A percentile compares a stretch with the other conserved stretches of the same genome.
phyloP scores from a whole-genome alignment of 2,113 vertebrate species.

The Choloepus hoffmanni region DNA sequence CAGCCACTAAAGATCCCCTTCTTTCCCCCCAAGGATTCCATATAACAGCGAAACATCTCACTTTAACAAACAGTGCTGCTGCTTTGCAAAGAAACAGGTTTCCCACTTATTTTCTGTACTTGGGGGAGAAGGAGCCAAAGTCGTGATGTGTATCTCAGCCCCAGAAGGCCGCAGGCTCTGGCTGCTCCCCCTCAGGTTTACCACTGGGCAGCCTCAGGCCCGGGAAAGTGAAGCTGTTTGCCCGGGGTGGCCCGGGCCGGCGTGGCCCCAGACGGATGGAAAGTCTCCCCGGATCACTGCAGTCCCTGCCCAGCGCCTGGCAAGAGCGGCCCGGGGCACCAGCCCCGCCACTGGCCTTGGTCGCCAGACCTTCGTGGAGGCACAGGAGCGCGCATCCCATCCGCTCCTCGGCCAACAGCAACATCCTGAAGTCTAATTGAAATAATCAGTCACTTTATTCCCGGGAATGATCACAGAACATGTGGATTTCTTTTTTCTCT shows the following conservation, averaged over 20 bases:
- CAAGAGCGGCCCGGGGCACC: accelerated
- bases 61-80: not conserved
- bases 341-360: not conserved
- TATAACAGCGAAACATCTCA: not conserved
- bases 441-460: not conserved
- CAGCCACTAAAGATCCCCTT: not conserved
- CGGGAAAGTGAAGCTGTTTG: not conserved
- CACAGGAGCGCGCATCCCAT: too few species aligned
- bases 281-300: not conserved
- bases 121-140: not conserved
- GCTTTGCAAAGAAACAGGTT: not conserved
- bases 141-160: not conserved
- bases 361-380: not conserved
- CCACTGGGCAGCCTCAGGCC: not conserved
- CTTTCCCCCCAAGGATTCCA: not conserved
- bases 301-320: not conserved
- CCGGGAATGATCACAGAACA: accelerated
- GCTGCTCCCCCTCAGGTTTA: not conserved
- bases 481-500: not conserved
- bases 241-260: not conserved
- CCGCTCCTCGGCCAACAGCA: not conserved
- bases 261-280: not conserved
- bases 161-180: not conserved
- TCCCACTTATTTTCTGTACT: not conserved
- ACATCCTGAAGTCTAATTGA: not conserved